Conservation (phyloP, 2,797 vertebrate species). For the Harpagifer antarcticus region DNA sequence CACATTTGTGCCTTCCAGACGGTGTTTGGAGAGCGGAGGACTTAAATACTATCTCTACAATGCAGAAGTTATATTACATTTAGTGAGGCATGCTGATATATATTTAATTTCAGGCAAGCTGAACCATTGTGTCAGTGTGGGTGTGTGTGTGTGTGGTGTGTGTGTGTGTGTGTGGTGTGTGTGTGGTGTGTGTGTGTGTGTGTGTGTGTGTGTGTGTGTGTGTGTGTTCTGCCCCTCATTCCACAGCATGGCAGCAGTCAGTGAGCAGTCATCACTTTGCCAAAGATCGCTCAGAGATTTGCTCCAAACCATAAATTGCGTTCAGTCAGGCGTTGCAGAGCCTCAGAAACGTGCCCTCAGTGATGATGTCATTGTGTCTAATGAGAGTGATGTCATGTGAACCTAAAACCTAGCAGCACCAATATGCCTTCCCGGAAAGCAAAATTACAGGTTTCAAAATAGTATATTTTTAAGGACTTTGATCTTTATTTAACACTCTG, state of each 20-base stretch:
- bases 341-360: conserved; percentile 54
- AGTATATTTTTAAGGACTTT: conserved; percentile 43
- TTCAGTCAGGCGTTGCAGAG: conserved; percentile 60
- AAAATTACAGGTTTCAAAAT: conserved; percentile 75
- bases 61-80: conserved; percentile 58
- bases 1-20: conserved; percentile 46
- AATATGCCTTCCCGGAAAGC: conserved; percentile 44
- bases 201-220: conserved; percentile 28
- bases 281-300: conserved; percentile 42
- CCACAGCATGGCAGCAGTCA: conserved; percentile 48
- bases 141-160: conserved; percentile 32
- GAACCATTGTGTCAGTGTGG: conserved; percentile 44
- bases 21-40: conserved; percentile 35
- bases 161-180: conserved; percentile 25
- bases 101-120: conserved; percentile 61
- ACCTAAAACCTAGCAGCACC: conserved; percentile 51
- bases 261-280: conserved; percentile 61
- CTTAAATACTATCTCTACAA: conserved; percentile 42
- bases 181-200: conserved; percentile 34
- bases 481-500: conserved; percentile 50
- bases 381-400: conserved; percentile 80
- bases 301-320: conserved; percentile 71
- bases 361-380: conserved; percentile 77
- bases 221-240: conserved; percentile 29
- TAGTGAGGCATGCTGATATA: conserved; percentile 49